A percentile compares a stretch with the other conserved stretches of the same genome.
Conservation (phyloP, 1,140 invertebrate genomes). For the Armadillidium nasatum region DNA sequence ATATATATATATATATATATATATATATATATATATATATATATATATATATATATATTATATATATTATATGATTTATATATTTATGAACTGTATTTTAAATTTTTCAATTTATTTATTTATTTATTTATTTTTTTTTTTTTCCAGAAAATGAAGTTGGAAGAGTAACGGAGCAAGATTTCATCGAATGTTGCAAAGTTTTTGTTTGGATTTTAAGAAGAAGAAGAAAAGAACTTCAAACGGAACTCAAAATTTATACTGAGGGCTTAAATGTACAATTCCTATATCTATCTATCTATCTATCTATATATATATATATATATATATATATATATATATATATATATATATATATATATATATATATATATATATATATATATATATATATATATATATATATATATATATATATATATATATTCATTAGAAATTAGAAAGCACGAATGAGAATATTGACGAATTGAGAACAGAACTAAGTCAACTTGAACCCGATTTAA, state of each 20-base stretch:
- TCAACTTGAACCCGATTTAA: slow-evolving; percentile 23
- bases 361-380: neutral
- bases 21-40: too few relatives aligned
- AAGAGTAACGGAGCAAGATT: neutral
- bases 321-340: neutral
- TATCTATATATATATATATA: too few relatives aligned
- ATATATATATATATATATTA: too few relatives aligned
- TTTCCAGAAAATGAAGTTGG: neutral
- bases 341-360: slow-evolving; percentile 21
- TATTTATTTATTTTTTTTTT: too few relatives aligned
- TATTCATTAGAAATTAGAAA: neutral
- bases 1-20: too few relatives aligned
- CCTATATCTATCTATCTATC: neutral
- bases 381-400: slow-evolving; percentile 16
- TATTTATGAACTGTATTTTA: too few relatives aligned
- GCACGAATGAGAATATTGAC: slow-evolving; percentile 21
- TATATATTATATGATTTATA: too few relatives aligned
- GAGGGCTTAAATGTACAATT: neutral
- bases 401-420: neutral
- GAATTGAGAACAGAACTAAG: slow-evolving; percentile 23
- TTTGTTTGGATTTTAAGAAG: neutral
- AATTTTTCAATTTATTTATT: too few relatives aligned
- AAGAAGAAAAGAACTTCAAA: neutral
- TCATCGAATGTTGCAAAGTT: neutral
- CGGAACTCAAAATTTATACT: neutral